These are phyloP conservation scores for Pongo abelii DNA, from an alignment of 2,113 vertebrate genomes.

Conservation along the genomic window DNA sequence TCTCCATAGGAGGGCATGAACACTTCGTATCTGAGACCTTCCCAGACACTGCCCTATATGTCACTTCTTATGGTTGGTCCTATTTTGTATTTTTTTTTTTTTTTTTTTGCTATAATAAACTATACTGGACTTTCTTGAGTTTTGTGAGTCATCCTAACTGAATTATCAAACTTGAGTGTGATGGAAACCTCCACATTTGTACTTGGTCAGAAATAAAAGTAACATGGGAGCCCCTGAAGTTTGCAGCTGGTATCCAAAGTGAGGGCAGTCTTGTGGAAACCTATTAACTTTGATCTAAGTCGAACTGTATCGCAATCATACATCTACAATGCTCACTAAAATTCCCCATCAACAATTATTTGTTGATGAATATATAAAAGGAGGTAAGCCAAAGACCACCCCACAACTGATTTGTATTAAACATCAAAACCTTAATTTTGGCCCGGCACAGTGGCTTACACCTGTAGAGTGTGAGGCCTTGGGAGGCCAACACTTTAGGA, in stretches of 20 bases:
- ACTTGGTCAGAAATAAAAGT: background rate
- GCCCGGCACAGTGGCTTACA: too few species aligned
- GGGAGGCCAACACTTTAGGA: too few species aligned
- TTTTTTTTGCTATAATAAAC: background rate
- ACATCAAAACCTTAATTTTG: background rate
- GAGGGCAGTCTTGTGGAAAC: background rate
- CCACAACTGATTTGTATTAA: background rate
- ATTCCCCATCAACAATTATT: background rate
- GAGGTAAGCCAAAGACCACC: background rate
- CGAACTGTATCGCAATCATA: too few species aligned
- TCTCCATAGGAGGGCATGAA: background rate
- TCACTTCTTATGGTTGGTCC: background rate
- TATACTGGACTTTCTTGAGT: background rate
- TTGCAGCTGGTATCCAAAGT: background rate
- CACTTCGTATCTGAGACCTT: background rate
- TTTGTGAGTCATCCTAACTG: background rate
- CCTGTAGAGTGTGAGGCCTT: too few species aligned
- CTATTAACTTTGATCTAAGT: background rate
- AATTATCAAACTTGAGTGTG: background rate
- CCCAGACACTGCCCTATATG: background rate
- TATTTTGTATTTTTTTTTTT: background rate
- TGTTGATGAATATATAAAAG: background rate
- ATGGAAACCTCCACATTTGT: background rate
- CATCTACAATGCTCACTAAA: too few species aligned
- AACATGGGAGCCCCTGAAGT: background rate